Percentiles rank a stretch among this genome's conserved stretches.
Evolutionary conservation across 2,888 invertebrate genomes (phyloP).

Genomic region (Andrena bicolor): DNA sequence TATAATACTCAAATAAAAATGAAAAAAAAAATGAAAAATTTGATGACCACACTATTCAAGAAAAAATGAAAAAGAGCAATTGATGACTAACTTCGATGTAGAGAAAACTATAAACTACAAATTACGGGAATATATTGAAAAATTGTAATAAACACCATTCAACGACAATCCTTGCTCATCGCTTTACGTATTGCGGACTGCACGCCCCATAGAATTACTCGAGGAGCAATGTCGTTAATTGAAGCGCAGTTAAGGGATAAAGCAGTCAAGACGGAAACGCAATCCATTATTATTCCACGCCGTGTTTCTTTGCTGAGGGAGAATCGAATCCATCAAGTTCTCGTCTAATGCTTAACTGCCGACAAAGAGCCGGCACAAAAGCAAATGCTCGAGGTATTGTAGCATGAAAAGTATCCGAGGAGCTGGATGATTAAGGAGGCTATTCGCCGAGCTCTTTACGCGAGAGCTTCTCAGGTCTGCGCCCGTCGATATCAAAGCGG

Average conservation of each 20-base stretch:
- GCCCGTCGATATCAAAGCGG: neutral
- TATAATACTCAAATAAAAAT: too few relatives aligned
- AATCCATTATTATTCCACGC: slow-evolving; percentile 32
- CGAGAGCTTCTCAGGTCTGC: neutral
- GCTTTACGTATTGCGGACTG: too few relatives aligned
- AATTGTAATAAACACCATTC: too few relatives aligned
- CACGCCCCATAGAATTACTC: neutral
- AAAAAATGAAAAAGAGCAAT: too few relatives aligned
- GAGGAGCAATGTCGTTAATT: slow-evolving; percentile 6
- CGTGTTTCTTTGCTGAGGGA: neutral
- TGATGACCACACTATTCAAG: too few relatives aligned
- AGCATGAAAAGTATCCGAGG: neutral
- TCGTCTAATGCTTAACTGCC: slow-evolving; percentile 4
- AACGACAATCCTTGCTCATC: too few relatives aligned
- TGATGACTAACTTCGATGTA: too few relatives aligned
- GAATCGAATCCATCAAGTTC: slow-evolving; percentile 36
- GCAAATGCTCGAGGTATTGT: slow-evolving; percentile 22
- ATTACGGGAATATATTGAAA: too few relatives aligned
- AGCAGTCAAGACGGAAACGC: neutral
- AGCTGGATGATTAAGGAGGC: neutral
- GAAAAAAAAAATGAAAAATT: too few relatives aligned
- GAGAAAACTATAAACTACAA: too few relatives aligned
- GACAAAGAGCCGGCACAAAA: neutral
- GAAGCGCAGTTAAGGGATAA: slow-evolving; percentile 18
- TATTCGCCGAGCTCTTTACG: slow-evolving; percentile 4